These are phyloP conservation scores for Netelia melanura DNA, from an alignment of 2,888 invertebrate genomes.

Conservation along the genomic window DNA sequence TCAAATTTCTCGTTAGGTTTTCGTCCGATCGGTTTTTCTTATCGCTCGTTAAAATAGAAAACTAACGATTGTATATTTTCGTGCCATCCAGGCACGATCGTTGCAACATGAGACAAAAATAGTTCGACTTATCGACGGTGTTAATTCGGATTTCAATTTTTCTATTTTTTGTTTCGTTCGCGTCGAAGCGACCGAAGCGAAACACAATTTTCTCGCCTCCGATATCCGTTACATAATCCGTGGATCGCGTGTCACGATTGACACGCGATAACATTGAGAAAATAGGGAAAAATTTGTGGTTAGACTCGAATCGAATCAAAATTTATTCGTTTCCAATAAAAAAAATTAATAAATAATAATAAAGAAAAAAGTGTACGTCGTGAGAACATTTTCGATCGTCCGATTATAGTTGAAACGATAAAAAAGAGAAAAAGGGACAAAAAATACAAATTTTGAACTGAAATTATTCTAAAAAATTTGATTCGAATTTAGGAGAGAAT, in stretches of 20 bases:
- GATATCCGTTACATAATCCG: constrained; percentile 25
- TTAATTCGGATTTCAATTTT: background rate
- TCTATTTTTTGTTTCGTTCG: background rate
- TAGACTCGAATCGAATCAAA: background rate
- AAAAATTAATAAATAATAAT: background rate
- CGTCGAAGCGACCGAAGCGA: background rate
- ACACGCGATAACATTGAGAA: background rate
- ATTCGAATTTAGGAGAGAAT: too few species aligned
- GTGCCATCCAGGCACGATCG: too few species aligned
- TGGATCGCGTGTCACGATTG: constrained; percentile 10
- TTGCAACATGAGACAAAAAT: too few species aligned
- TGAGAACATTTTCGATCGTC: background rate
- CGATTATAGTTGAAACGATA: too few species aligned
- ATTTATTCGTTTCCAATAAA: constrained; percentile 3
- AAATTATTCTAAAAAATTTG: too few species aligned
- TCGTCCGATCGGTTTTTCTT: too few species aligned
- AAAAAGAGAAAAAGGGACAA: too few species aligned
- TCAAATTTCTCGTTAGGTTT: too few species aligned
- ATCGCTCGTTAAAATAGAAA: too few species aligned
- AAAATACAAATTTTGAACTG: too few species aligned
- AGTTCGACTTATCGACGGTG: too few species aligned
- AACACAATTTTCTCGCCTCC: constrained; percentile 24
- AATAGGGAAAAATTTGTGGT: background rate
- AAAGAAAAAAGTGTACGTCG: background rate
- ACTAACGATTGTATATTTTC: too few species aligned